Percentiles rank a stretch among this genome's conserved stretches.
phyloP scores from a whole-genome alignment of 2,797 vertebrate genomes.

The Tinamus major region DNA sequence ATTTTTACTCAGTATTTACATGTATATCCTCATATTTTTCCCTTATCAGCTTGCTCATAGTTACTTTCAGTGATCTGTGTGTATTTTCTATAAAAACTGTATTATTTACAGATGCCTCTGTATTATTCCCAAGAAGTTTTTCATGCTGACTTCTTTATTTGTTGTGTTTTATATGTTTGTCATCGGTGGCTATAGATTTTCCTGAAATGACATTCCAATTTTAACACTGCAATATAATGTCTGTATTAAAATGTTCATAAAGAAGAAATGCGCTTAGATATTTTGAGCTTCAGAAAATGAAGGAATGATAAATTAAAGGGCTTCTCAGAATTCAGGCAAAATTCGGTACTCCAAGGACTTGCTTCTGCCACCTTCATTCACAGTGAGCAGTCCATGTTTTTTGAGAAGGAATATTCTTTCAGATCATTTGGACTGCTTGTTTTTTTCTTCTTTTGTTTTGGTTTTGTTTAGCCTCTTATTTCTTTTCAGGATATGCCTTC shows the following conservation, averaged over 20 bases:
- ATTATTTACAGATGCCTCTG: neutral
- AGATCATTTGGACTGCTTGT: neutral
- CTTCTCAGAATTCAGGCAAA: conserved; percentile 2
- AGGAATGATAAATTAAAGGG: neutral
- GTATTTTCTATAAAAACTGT: conserved; percentile 29
- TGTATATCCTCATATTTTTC: neutral
- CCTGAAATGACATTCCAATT: conserved; percentile 45
- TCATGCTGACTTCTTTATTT: conserved; percentile 51
- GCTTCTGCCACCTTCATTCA: neutral
- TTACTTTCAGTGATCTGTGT: neutral
- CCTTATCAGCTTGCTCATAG: neutral
- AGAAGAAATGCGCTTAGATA: neutral
- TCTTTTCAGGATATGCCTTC: neutral
- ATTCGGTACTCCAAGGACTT: neutral
- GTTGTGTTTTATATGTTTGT: conserved; percentile 24
- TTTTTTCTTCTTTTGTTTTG: neutral
- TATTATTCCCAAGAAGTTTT: neutral
- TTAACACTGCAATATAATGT: conserved; percentile 23
- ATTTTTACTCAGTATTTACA: neutral
- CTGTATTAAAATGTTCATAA: neutral
- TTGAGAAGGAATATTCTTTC: neutral
- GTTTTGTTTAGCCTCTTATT: neutral
- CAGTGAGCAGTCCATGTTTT: neutral
- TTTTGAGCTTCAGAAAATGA: neutral
- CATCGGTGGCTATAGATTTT: conserved; percentile 8